A percentile compares a stretch with the other conserved stretches of the same genome.
phyloP scores from a whole-genome alignment of 1,140 invertebrate species.

The Leptopilina clavipes region DNA sequence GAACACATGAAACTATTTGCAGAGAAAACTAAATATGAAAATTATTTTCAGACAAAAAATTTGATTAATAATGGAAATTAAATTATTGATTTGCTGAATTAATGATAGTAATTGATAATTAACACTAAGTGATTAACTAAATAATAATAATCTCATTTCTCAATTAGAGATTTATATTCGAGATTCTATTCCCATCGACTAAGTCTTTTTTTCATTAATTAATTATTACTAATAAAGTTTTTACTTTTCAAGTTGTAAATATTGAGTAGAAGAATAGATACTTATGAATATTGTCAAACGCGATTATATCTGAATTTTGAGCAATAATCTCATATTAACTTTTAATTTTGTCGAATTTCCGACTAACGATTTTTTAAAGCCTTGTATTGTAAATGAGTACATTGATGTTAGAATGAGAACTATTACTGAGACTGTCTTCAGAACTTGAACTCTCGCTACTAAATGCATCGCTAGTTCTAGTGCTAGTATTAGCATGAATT shows the following conservation, averaged over 20 bases:
- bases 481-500: constrained; percentile 39
- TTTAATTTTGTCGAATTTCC: background rate
- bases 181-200: too few species aligned
- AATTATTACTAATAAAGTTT: background rate
- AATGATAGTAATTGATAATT: too few species aligned
- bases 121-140: too few species aligned
- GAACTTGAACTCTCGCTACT: constrained; percentile 37
- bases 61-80: too few species aligned
- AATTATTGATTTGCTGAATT: too few species aligned
- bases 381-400: constrained; percentile 66
- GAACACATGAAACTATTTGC: too few species aligned
- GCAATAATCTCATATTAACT: background rate
- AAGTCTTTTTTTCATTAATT: background rate
- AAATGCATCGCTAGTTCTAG: constrained; percentile 38
- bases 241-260: background rate
- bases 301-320: constrained; percentile 21
- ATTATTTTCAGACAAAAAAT: too few species aligned
- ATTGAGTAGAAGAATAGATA: constrained; percentile 5
- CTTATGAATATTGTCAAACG: constrained; percentile 7
- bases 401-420: constrained; percentile 57
- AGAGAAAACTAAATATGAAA: too few species aligned
- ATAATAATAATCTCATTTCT: too few species aligned
- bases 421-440: constrained; percentile 48
- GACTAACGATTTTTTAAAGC: constrained; percentile 47
- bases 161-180: background rate